phyloP scores from a whole-genome alignment of 1,140 invertebrate genomes.

The Zaprionus tsacasi region DNA sequence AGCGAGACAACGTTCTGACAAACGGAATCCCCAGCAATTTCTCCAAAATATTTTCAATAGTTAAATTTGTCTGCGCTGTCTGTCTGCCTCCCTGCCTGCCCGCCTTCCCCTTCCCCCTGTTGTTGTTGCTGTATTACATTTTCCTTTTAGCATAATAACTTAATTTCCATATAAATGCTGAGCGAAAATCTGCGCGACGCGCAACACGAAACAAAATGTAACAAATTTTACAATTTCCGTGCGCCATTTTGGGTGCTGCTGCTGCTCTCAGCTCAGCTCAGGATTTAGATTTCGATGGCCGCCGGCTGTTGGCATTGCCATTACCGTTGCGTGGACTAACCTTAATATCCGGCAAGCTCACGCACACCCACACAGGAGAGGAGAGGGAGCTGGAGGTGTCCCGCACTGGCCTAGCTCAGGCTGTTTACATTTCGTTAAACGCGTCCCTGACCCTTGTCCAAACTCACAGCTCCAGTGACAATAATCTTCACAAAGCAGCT shows the following conservation, averaged over 20 bases:
- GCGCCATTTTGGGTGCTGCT: conserved; percentile 43
- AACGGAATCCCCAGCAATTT: not conserved
- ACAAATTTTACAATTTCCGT: conserved; percentile 79
- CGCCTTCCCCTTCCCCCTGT: too few species aligned
- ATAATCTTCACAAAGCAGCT: conserved; percentile 72
- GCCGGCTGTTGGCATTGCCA: conserved; percentile 73
- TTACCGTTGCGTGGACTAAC: conserved; percentile 73
- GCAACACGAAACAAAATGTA: conserved; percentile 56
- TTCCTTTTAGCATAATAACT: conserved; percentile 43
- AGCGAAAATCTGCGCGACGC: conserved; percentile 41
- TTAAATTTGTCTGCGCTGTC: conserved; percentile 8
- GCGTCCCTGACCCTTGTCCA: conserved; percentile 64
- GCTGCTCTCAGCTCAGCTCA: conserved; percentile 26
- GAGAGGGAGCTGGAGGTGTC: conserved; percentile 27
- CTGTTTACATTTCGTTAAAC: conserved; percentile 74
- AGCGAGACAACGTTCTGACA: not conserved
- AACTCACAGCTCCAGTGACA: conserved; percentile 13
- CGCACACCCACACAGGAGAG: conserved; percentile 4
- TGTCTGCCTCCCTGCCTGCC: too few species aligned
- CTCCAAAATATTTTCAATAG: conserved; percentile 10
- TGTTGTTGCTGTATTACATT: conserved; percentile 17
- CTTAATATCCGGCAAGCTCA: conserved; percentile 67
- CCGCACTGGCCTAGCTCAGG: conserved; percentile 30
- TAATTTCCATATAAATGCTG: conserved; percentile 44
- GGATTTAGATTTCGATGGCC: conserved; percentile 48